A percentile compares a stretch with the other conserved stretches of the same genome.
Conservation (phyloP, 1,140 invertebrate genomes). For the Lordiphosa mommai region DNA sequence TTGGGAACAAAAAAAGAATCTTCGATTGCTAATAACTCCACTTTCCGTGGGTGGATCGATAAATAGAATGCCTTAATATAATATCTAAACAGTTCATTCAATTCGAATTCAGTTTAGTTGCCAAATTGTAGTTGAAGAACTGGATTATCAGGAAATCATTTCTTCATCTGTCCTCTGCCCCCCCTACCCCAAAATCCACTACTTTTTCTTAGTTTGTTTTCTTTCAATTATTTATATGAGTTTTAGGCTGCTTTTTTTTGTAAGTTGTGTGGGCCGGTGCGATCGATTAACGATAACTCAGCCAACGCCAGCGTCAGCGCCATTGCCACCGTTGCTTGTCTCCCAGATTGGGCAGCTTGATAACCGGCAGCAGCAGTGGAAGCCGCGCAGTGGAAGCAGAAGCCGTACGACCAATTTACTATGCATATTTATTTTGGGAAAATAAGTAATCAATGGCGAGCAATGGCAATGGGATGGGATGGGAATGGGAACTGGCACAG, state of each 20-base stretch:
- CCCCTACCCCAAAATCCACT: slow-evolving; percentile 5
- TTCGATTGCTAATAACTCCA: too few relatives aligned
- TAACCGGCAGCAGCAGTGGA: slow-evolving; percentile 37
- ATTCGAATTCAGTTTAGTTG: too few relatives aligned
- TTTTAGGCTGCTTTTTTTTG: background rate
- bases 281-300: slow-evolving; percentile 67
- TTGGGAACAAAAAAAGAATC: too few relatives aligned
- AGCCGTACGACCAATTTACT: slow-evolving; percentile 53
- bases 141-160: slow-evolving; percentile 13
- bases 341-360: slow-evolving; percentile 47
- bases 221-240: slow-evolving; percentile 44
- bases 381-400: background rate
- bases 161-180: background rate
- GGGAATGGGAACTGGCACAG: slow-evolving; percentile 22
- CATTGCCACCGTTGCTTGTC: slow-evolving; percentile 25
- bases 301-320: slow-evolving; percentile 15
- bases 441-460: slow-evolving; percentile 68
- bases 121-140: too few relatives aligned
- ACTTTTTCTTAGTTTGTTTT: slow-evolving; percentile 10
- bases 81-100: too few relatives aligned
- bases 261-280: slow-evolving; percentile 34
- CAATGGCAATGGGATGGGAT: slow-evolving; percentile 4
- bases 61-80: too few relatives aligned
- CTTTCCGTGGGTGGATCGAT: too few relatives aligned
- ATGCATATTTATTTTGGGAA: slow-evolving; percentile 76